phyloP scores from a whole-genome alignment of 2,797 vertebrate species.

The Syngnathus acus region DNA sequence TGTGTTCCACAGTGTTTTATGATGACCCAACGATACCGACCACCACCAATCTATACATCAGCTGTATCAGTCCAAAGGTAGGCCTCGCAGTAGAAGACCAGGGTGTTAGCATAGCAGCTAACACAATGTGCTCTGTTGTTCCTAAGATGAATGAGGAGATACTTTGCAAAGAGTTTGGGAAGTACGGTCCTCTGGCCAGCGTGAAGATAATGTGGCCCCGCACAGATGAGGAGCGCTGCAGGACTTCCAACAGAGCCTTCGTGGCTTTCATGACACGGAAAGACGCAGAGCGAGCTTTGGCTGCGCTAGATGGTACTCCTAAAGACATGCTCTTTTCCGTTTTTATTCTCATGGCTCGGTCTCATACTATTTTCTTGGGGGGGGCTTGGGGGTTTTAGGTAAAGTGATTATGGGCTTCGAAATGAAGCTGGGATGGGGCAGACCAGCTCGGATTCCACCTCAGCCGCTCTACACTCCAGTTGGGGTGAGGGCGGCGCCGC shows the following conservation, averaged over 20 bases:
- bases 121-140: background rate
- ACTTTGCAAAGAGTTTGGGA: slow-evolving; percentile 79
- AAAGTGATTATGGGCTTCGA: slow-evolving; percentile 80
- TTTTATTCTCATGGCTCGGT: background rate
- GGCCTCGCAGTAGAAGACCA: background rate
- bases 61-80: slow-evolving; percentile 80
- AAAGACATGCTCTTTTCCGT: slow-evolving; percentile 1
- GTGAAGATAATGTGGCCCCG: slow-evolving; percentile 83
- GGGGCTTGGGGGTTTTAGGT: slow-evolving; percentile 48
- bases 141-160: slow-evolving; percentile 78
- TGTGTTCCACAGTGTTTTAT: slow-evolving; percentile 61
- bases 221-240: slow-evolving; percentile 73
- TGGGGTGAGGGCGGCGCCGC: slow-evolving; percentile 68
- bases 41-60: slow-evolving; percentile 78
- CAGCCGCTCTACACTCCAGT: slow-evolving; percentile 77
- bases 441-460: slow-evolving; percentile 76
- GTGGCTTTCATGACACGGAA: slow-evolving; percentile 80
- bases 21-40: slow-evolving; percentile 72
- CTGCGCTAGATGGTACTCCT: slow-evolving; percentile 69
- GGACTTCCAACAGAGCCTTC: slow-evolving; percentile 76
- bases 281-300: slow-evolving; percentile 75
- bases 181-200: slow-evolving; percentile 77
- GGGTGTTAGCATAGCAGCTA: background rate
- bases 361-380: background rate
- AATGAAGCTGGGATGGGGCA: slow-evolving; percentile 81